phyloP scores from a whole-genome alignment of 1,140 invertebrate species.

The Kradibia gibbosae region DNA sequence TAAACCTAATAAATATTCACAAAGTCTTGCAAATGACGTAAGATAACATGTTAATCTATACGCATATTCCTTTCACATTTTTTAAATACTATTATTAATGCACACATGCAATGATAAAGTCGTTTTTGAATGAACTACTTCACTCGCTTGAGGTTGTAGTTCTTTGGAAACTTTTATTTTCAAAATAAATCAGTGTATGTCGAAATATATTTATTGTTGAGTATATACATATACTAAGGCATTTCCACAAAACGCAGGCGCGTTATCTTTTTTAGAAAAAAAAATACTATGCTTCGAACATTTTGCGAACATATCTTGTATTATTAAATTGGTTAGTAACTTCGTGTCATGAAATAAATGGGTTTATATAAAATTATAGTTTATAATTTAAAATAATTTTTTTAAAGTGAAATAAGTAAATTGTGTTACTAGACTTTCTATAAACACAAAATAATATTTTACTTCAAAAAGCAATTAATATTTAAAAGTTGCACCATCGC shows the following conservation, averaged over 20 bases:
- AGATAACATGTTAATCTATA: neutral
- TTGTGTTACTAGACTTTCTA: neutral
- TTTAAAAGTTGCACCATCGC: neutral
- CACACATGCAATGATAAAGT: neutral
- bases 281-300: neutral
- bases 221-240: too few species aligned
- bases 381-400: too few species aligned
- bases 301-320: neutral
- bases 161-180: neutral
- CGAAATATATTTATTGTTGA: too few species aligned
- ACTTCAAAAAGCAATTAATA: too few species aligned
- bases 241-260: neutral
- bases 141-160: neutral
- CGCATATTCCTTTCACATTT: neutral
- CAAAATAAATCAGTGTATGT: neutral
- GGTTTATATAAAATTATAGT: too few species aligned
- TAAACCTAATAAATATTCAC: slow-evolving; percentile 22
- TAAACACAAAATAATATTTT: too few species aligned
- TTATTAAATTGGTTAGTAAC: neutral
- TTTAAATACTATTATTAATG: slow-evolving; percentile 14
- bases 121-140: neutral
- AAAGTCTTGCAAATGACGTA: slow-evolving; percentile 10
- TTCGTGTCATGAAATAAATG: neutral
- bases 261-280: neutral
- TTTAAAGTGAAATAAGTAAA: neutral